Evolutionary conservation across 2,888 invertebrate species (phyloP).

Genomic region (Andrena bucephala): DNA sequence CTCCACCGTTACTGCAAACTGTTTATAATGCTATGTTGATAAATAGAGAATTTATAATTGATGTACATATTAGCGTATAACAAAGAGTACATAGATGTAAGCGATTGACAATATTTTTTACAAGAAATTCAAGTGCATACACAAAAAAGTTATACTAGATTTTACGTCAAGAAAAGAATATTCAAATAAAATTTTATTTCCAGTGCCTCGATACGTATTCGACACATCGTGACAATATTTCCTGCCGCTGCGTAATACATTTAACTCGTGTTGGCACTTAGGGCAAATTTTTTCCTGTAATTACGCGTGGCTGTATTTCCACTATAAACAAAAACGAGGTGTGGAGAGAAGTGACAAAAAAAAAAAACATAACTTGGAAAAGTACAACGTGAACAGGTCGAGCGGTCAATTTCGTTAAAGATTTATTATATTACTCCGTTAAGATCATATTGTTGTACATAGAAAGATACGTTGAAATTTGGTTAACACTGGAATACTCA

Average conservation of each 20-base stretch:
- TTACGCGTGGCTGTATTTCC: conserved; percentile 15
- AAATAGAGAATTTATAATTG: conserved; percentile 24
- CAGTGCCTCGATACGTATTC: not conserved
- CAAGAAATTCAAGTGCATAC: not conserved
- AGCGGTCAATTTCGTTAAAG: conserved; percentile 22
- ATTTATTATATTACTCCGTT: conserved; percentile 17
- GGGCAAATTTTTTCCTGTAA: not conserved
- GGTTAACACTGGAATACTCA: not conserved
- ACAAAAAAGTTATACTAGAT: not conserved
- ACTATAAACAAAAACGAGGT: not conserved
- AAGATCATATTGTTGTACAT: conserved; percentile 41
- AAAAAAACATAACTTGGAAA: conserved; percentile 1
- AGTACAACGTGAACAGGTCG: conserved; percentile 40
- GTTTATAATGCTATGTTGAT: conserved; percentile 8
- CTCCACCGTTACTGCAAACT: conserved; percentile 2
- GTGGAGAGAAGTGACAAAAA: not conserved
- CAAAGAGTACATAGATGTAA: not conserved
- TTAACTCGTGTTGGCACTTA: not conserved
- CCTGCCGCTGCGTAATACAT: conserved; percentile 4
- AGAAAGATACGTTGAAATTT: conserved; percentile 9
- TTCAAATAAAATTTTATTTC: not conserved
- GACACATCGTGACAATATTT: conserved; percentile 37
- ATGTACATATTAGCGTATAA: conserved; percentile 12
- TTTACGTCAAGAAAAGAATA: not conserved
- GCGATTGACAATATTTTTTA: not conserved